Evolutionary conservation across 1,140 invertebrate species (phyloP), one percentile per base, ranked within the genome.

Genomic region (Arctopsyche grandis): DNA sequence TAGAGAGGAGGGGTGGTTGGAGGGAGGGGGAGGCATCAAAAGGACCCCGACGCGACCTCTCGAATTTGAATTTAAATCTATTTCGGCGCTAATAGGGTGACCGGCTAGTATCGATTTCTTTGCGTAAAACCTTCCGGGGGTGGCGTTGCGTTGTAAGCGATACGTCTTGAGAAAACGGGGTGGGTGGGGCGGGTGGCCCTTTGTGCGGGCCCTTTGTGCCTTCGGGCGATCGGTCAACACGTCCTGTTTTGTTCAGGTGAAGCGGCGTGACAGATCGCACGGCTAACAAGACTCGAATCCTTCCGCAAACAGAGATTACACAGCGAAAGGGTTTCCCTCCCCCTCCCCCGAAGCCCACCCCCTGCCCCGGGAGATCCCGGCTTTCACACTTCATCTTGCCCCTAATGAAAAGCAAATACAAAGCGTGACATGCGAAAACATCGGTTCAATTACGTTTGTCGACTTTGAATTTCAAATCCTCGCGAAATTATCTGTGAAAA

Each of bases 241-340:
- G 44, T 46, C 44, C 66, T 71, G 69, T 46, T 46, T 71, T 46
- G 44, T 44, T 21, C 69, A 19, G 26, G 60, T 66, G 52, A 46
- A 12, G 73, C 19, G 19, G 24, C 29, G 76, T 78, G 77, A 78
- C 77, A 71, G 77, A 78, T 78, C 69, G 77, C 48, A 70, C 9
- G 48, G 52, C 77, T 78, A 52, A 43, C 79, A 69, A 69, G 75
- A 52, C 69, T 80, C 79, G 66, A 69, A 66, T 77, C 79, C 79
- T 75, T 80, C 58, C 69, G 79, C 75, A 80, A 80, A 80, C 79
- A 80, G 79, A 80, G 79, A 80, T 80, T 80, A 80, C 43, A 43
- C 5, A 43, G 16, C 69, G 70, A 71, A 77, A 56, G 52, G 74
- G 38, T 48, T 66, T 29, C 1, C 0, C 14, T 26, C 4, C 21